Percentiles rank a stretch among this genome's conserved stretches.
Evolutionary conservation across 2,113 vertebrate species (phyloP).

Genomic region (Suncus etruscus): DNA sequence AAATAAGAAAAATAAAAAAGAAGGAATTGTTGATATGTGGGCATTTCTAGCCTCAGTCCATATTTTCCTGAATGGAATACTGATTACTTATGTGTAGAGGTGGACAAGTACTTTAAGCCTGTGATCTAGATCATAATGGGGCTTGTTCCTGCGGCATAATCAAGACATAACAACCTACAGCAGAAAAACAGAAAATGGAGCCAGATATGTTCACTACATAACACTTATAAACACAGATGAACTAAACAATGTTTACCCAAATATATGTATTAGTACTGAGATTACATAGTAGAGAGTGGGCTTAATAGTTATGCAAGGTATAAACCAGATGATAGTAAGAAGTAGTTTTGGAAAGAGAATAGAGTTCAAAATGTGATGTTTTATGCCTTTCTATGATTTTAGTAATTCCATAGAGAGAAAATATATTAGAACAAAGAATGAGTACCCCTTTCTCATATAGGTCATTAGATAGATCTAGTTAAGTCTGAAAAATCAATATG

Average conservation of each 20-base stretch:
- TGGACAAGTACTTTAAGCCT: not conserved
- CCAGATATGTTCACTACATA: not conserved
- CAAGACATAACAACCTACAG: not conserved
- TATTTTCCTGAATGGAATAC: not conserved
- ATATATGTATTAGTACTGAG: not conserved
- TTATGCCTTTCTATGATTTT: not conserved
- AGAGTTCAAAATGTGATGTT: not conserved
- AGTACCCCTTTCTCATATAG: not conserved
- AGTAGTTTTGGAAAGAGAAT: not conserved
- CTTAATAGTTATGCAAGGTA: not conserved
- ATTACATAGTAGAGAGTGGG: not conserved
- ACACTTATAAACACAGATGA: not conserved
- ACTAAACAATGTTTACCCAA: not conserved
- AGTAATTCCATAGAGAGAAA: not conserved
- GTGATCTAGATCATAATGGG: not conserved
- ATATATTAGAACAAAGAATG: not conserved
- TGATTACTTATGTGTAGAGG: not conserved
- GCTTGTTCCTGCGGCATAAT: not conserved
- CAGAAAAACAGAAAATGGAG: not conserved
- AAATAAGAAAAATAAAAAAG: too few species aligned
- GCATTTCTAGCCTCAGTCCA: not conserved
- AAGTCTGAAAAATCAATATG: not conserved
- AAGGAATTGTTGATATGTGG: not conserved
- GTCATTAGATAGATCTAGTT: not conserved
- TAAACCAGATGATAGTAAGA: not conserved